Evolutionary conservation across 2,113 vertebrate genomes (phyloP).

Genomic region (Albula goreensis): DNA sequence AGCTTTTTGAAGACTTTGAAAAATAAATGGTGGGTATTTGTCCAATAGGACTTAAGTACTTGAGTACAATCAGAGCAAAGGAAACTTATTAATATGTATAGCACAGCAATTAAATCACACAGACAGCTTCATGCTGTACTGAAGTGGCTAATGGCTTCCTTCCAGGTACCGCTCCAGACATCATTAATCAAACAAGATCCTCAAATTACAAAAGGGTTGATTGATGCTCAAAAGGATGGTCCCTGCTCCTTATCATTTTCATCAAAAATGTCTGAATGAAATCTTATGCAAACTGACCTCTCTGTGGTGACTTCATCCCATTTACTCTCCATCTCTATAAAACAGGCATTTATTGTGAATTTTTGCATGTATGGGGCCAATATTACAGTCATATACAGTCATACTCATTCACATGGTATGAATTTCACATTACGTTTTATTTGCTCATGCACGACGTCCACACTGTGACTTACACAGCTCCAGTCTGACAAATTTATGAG

Average conservation of each 20-base stretch:
- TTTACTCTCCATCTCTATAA: neutral
- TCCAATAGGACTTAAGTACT: neutral
- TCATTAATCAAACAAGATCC: constrained; percentile 46
- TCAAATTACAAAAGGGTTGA: constrained; percentile 50
- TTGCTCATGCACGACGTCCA: neutral
- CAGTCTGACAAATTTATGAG: neutral
- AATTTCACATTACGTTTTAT: neutral
- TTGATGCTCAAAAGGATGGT: constrained; percentile 44
- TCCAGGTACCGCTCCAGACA: constrained; percentile 45
- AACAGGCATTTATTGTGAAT: neutral
- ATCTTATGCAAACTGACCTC: constrained; percentile 50
- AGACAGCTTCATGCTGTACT: constrained; percentile 17
- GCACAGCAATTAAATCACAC: constrained; percentile 17
- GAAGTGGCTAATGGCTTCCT: constrained; percentile 30
- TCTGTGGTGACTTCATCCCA: constrained; percentile 38
- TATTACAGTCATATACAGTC: neutral
- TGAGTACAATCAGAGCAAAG: neutral
- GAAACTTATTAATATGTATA: constrained; percentile 5
- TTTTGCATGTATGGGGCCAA: neutral
- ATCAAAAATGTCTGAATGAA: constrained; percentile 24
- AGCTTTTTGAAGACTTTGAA: no score
- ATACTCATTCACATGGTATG: neutral
- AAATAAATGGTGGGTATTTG: neutral
- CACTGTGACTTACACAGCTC: neutral
- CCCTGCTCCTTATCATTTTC: constrained; percentile 32